Conservation (phyloP, 2,888 invertebrate genomes). For the Xanthorhoe spadicearia region DNA sequence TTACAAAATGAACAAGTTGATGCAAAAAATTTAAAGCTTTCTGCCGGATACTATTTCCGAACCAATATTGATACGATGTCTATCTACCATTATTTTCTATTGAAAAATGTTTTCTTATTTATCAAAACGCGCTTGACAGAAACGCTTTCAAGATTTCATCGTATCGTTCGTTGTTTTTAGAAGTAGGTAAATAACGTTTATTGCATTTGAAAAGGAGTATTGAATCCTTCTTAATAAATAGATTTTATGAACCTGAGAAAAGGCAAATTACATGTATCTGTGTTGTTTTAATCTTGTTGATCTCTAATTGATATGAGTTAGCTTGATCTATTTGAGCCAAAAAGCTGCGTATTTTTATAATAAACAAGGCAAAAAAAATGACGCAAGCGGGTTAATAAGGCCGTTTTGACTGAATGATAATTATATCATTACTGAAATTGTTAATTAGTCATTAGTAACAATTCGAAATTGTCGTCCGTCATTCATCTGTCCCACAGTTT, state of each 20-base stretch:
- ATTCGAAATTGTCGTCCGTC: too few species aligned
- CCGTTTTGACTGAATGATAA: too few species aligned
- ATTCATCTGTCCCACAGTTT: too few species aligned
- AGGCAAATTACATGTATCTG: slow-evolving; percentile 16
- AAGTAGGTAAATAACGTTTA: slow-evolving; percentile 39
- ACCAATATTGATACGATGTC: slow-evolving; percentile 11
- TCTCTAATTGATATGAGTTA: not conserved
- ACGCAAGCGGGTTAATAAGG: too few species aligned
- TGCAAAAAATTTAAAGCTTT: slow-evolving; percentile 13
- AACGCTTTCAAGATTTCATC: slow-evolving; percentile 19
- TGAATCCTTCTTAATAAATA: slow-evolving; percentile 44
- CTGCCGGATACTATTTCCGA: slow-evolving; percentile 4
- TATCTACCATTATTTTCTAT: slow-evolving; percentile 13
- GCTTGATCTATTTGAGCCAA: too few species aligned
- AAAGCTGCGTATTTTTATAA: too few species aligned
- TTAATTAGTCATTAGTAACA: too few species aligned
- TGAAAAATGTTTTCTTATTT: slow-evolving; percentile 18
- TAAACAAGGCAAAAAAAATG: too few species aligned
- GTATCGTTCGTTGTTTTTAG: slow-evolving; percentile 33
- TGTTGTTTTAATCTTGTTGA: not conserved
- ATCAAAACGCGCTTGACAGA: slow-evolving; percentile 10
- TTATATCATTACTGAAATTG: too few species aligned
- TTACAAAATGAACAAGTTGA: not conserved
- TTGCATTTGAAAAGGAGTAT: slow-evolving; percentile 43
- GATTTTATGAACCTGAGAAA: slow-evolving; percentile 27